A percentile compares a stretch with the other conserved stretches of the same genome.
Conservation (phyloP, 2,797 vertebrate species). For the Danio jaintianensis region DNA sequence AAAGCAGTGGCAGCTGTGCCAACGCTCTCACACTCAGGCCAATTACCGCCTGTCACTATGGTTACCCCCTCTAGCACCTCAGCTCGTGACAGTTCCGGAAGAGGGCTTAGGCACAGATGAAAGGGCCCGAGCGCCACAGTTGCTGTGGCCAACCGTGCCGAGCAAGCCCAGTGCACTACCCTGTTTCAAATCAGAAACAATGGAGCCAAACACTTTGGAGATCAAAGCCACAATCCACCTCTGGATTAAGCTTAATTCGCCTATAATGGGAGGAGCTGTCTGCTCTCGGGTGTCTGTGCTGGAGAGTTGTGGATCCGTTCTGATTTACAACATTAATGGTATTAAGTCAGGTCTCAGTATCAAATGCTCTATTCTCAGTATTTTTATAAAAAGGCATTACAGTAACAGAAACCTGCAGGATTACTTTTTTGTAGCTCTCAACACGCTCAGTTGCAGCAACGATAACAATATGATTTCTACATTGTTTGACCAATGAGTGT, state of each 20-base stretch:
- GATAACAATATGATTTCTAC: background rate
- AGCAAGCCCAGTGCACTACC: slow-evolving; percentile 32
- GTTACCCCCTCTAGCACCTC: slow-evolving; percentile 68
- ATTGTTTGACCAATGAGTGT: background rate
- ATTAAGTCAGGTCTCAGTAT: slow-evolving; percentile 6
- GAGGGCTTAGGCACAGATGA: slow-evolving; percentile 66
- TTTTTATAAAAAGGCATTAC: slow-evolving; percentile 13
- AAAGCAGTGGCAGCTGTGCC: slow-evolving; percentile 63
- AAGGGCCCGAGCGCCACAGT: slow-evolving; percentile 57
- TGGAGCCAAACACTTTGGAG: slow-evolving; percentile 58
- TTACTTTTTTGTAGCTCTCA: background rate
- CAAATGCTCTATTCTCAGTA: slow-evolving; percentile 15
- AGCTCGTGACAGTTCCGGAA: slow-evolving; percentile 67
- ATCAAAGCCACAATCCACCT: slow-evolving; percentile 65
- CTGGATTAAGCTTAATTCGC: slow-evolving; percentile 63
- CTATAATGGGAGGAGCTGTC: slow-evolving; percentile 55
- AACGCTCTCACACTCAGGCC: slow-evolving; percentile 60
- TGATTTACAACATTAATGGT: slow-evolving; percentile 41
- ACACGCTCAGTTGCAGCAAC: background rate
- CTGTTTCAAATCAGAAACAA: slow-evolving; percentile 60
- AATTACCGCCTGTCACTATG: slow-evolving; percentile 72
- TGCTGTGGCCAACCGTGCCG: slow-evolving; percentile 42
- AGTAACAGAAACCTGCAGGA: slow-evolving; percentile 4
- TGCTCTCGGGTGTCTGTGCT: slow-evolving; percentile 33
- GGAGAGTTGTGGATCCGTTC: slow-evolving; percentile 32